Evolutionary conservation across 2,888 invertebrate species (phyloP).

Genomic region (Lagria hirta): DNA sequence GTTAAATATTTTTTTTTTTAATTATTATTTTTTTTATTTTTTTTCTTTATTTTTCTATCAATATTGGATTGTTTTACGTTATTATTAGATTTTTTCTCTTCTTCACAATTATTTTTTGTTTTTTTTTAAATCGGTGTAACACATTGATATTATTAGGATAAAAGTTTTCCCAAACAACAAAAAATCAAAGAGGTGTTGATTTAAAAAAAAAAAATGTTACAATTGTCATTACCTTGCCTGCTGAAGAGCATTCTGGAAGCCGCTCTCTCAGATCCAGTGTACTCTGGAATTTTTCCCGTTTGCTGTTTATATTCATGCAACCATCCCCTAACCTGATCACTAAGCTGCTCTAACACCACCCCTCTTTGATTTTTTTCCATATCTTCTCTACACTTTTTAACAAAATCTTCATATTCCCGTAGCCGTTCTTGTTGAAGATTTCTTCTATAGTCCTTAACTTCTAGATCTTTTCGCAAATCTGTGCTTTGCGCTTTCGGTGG

Average conservation of each 20-base stretch:
- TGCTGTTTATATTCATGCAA: constrained; percentile 78
- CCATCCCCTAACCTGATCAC: constrained; percentile 86
- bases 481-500: constrained; percentile 57
- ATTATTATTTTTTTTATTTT: too few relatives aligned
- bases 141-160: too few relatives aligned
- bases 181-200: too few relatives aligned
- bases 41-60: too few relatives aligned
- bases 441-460: constrained; percentile 60
- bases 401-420: constrained; percentile 69
- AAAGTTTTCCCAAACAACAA: too few relatives aligned
- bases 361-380: constrained; percentile 72
- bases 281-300: constrained; percentile 86
- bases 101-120: too few relatives aligned
- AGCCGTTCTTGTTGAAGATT: constrained; percentile 66
- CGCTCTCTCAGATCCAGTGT: constrained; percentile 88
- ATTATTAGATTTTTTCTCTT: too few relatives aligned
- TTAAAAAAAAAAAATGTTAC: too few relatives aligned
- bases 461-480: constrained; percentile 43
- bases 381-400: constrained; percentile 63
- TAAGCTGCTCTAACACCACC: constrained; percentile 81
- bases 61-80: too few relatives aligned
- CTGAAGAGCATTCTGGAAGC: constrained; percentile 85
- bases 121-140: too few relatives aligned
- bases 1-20: too few relatives aligned
- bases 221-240: constrained; percentile 73